A percentile compares a stretch with the other conserved stretches of the same genome.
phyloP scores from a whole-genome alignment of 1,140 invertebrate species.

The Drosophila pachea region DNA sequence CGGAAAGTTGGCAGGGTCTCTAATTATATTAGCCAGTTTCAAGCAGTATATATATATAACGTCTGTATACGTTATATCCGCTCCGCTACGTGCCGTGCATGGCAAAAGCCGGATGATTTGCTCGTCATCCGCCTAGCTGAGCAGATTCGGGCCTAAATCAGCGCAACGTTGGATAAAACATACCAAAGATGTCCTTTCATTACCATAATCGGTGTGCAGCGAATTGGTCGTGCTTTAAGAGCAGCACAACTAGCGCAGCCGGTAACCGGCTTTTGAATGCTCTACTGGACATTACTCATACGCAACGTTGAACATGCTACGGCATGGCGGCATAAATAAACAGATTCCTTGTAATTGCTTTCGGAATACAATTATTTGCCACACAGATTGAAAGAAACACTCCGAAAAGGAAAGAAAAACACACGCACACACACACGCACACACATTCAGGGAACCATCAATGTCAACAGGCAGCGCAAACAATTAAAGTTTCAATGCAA shows the following conservation, averaged over 20 bases:
- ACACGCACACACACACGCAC: no score
- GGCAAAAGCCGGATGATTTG: constrained; percentile 4
- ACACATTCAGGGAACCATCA: no score
- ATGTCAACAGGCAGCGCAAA: constrained; percentile 55
- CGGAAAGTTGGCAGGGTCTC: constrained; percentile 20
- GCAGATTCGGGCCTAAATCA: constrained; percentile 32
- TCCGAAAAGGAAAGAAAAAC: constrained; percentile 12
- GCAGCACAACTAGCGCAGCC: not conserved
- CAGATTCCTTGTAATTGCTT: constrained; percentile 71
- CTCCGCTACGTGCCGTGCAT: constrained; percentile 53
- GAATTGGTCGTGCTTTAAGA: constrained; percentile 39
- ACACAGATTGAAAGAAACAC: constrained; percentile 27
- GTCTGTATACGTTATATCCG: constrained; percentile 22
- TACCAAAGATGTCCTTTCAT: constrained; percentile 56
- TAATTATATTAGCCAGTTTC: constrained; percentile 67
- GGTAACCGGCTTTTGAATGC: constrained; percentile 12
- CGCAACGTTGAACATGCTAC: constrained; percentile 37
- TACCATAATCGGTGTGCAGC: constrained; percentile 63
- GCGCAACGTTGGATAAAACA: constrained; percentile 33
- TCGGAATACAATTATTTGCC: constrained; percentile 67
- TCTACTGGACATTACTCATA: constrained; percentile 42
- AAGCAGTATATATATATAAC: constrained; percentile 7
- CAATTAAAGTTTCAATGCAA: constrained; percentile 59
- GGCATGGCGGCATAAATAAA: constrained; percentile 64
- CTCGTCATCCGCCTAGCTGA: not conserved